Conservation (phyloP, 1,140 invertebrate species). For the Kradibia gibbosae region DNA sequence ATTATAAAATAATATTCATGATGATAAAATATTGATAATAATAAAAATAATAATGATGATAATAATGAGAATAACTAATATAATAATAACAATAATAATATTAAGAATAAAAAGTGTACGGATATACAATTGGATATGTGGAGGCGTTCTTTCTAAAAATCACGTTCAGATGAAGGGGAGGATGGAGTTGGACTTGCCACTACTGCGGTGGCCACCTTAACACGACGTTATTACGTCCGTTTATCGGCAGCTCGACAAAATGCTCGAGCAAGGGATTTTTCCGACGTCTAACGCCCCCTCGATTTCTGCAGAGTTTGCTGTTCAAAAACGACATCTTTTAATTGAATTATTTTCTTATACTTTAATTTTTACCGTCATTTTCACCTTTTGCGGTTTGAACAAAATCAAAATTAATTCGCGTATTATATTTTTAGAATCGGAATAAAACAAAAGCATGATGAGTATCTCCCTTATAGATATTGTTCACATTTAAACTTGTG, state of each 20-base stretch:
- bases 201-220: constrained; percentile 29
- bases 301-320: constrained; percentile 36
- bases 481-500: no score
- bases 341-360: constrained; percentile 40
- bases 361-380: constrained; percentile 3
- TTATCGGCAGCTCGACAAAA: constrained; percentile 48
- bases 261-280: constrained; percentile 33
- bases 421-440: no score
- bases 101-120: background rate
- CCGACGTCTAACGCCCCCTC: constrained; percentile 9
- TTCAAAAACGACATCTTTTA: constrained; percentile 28
- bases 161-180: background rate
- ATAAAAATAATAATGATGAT: no score
- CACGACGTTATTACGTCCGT: constrained; percentile 46
- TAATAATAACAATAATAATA: background rate
- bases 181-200: background rate
- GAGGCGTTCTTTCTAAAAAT: constrained; percentile 33
- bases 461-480: no score
- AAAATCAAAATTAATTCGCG: no score
- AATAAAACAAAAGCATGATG: no score
- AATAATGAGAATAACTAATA: no score
- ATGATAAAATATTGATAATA: no score
- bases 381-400: background rate
- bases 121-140: background rate
- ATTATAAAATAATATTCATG: no score